Base-by-base conservation (phyloP, 2,888 invertebrate species). In the Dilophus febrilis region DNA sequence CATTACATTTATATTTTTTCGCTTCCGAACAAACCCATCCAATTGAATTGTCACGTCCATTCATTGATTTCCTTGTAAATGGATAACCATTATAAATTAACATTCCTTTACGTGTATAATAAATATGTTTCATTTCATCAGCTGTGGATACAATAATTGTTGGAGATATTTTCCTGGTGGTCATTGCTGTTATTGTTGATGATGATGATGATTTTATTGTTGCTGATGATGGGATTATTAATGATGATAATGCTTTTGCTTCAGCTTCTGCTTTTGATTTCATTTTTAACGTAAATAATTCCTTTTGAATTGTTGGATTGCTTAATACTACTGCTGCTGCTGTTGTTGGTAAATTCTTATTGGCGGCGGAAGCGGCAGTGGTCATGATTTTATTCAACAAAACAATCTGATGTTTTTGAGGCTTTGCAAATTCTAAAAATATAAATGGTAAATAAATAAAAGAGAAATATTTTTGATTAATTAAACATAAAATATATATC, bases 21-120 rank as follows among this genome's bases (percentile, higher is more conserved):
- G 57, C 53, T 11, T 46, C 48, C 1, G 49, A 47, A 43, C 62
- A 63, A 3, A 58, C 56, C 59, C 61, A 62, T 31, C 53, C 46
- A 3, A 56, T 53, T 17, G 51, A 41, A 33, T 52, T 55, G 3
- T 53, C 49, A 0, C 42, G 37, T 10, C 53, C 51, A 31, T 53
- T 53, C 27, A 49, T 46, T 3, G 51, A 46, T 27, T 54, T 50
- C 8, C 53, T 49, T 16, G 53, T 51, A 40, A 49, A 62, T 1
- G 52, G 49, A 41, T 53, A 48, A n/a, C 53, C 53, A 6, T 53
- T 43, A 42, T 55, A 51, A 4, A 62, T 50, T 37, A 62, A 47
- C 33, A 58, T 55, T 0, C 61, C 61, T 1, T 57, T 55, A 37
- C 48, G 54, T 35, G 59, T 61, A 42, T 62, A 61, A 8, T 10